Percentiles rank a stretch among this genome's conserved stretches.
phyloP scores from a whole-genome alignment of 2,797 vertebrate genomes.

The Lerista edwardsae region DNA sequence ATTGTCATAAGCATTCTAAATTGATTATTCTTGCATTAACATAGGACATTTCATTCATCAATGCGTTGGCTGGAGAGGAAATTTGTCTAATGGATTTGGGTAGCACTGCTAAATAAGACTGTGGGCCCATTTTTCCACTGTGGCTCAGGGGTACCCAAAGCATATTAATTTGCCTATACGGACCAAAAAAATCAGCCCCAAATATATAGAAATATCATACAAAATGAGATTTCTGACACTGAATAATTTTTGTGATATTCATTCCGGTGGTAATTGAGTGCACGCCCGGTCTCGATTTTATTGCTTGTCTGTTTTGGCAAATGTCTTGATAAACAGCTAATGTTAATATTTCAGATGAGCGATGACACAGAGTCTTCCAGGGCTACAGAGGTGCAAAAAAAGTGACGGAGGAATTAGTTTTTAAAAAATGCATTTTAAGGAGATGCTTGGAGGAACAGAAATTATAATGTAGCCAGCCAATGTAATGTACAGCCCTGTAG shows the following conservation, averaged over 20 bases:
- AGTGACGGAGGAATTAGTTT: slow-evolving; percentile 68
- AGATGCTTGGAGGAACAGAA: slow-evolving; percentile 64
- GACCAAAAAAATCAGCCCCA: slow-evolving; percentile 74
- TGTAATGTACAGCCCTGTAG: slow-evolving; percentile 63
- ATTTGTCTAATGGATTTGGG: slow-evolving; percentile 84
- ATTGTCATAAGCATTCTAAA: slow-evolving; percentile 95
- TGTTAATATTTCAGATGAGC: slow-evolving; percentile 79
- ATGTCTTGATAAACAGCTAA: slow-evolving; percentile 78
- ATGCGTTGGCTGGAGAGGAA: slow-evolving; percentile 82
- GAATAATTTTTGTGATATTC: slow-evolving; percentile 82
- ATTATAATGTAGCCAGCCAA: slow-evolving; percentile 50
- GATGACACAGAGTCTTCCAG: slow-evolving; percentile 70
- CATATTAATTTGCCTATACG: slow-evolving; percentile 81
- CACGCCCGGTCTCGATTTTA: slow-evolving; percentile 66
- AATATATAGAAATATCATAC: slow-evolving; percentile 83
- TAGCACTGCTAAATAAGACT: slow-evolving; percentile 80
- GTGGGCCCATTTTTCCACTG: slow-evolving; percentile 83
- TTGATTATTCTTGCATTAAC: slow-evolving; percentile 90
- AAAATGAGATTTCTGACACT: slow-evolving; percentile 84
- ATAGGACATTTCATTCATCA: slow-evolving; percentile 91
- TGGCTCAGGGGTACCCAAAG: slow-evolving; percentile 84
- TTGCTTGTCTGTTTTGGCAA: slow-evolving; percentile 78
- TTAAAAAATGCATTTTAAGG: slow-evolving; percentile 68
- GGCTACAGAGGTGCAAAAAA: slow-evolving; percentile 71
- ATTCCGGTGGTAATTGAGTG: slow-evolving; percentile 77